Base-by-base conservation (phyloP, 1,140 invertebrate genomes). In the Bombus cullumanus region DNA sequence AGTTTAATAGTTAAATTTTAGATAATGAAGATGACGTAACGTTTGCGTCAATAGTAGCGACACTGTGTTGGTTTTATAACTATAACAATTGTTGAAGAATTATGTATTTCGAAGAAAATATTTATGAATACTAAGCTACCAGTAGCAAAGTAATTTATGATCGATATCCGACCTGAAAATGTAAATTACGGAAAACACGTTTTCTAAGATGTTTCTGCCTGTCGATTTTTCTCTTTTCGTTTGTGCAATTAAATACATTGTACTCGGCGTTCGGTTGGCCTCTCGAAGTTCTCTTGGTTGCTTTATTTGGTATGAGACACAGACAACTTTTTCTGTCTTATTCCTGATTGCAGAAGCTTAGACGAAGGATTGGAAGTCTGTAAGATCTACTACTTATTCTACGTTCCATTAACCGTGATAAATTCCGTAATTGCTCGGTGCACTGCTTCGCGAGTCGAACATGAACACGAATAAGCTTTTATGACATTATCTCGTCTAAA, bases 241-340 rank as follows among this genome's bases (percentile, higher is more conserved):
- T 66, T 8, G 12, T 18, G 57, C n/a, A 47, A 64, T 37, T 39
- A 74, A 6, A 31, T 31, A 34, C 41, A 31, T 47, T 75, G 41
- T 25, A 82, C 41, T 37, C 25, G 39, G 39, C 34, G n/a, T 28
- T 80, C 53, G 18, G 15, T 47, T 75, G 34, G 34, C 3, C 28
- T 47, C 13, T 66, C 53, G 9, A 41, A 39, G 34, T 71, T 15
- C 13, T 78, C 28, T 43, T 66, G 18, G 25, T 47, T 37, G 25
- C 59, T 83, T 83, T 76, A 83, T 83, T 83, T 83, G 41, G 59
- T 66, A 83, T 15, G 31, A 47, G 31, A 75, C 72, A 22, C 57
- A 13, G 81, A 4, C 81, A 75, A 83, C 57, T 75, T 83, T 83
- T 66, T 76, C 72, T 47, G 6, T 5, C 28, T 41, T 81, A 72